A percentile compares a stretch with the other conserved stretches of the same genome.
Conservation (phyloP, 1,140 invertebrate species). For the Nephila pilipes region DNA sequence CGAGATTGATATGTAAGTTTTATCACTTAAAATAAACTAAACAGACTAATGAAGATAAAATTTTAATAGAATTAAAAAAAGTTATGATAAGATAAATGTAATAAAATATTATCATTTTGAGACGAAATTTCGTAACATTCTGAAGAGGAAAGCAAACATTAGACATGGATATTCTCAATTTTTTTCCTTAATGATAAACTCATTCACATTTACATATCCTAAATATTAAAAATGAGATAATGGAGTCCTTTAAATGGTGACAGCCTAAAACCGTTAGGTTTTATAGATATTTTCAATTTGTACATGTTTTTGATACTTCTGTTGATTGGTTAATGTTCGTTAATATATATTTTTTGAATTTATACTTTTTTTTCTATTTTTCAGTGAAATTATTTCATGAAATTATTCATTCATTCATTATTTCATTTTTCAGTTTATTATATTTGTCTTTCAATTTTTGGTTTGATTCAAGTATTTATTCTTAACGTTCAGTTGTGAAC, state of each 20-base stretch:
- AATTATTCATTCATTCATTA: no score
- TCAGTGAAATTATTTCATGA: no score
- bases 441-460: no score
- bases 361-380: no score
- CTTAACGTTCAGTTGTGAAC: no score
- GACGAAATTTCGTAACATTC: not conserved
- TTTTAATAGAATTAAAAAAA: not conserved
- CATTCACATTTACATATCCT: not conserved
- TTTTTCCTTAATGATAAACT: not conserved
- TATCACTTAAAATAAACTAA: not conserved
- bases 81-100: not conserved
- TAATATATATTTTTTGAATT: no score
- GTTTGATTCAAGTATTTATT: no score
- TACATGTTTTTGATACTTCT: no score
- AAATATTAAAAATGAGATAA: not conserved
- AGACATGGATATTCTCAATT: not conserved
- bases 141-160: slow-evolving; percentile 13
- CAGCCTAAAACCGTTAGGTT: not conserved
- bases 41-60: not conserved
- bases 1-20: no score
- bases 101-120: not conserved
- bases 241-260: not conserved
- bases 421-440: no score
- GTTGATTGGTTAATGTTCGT: no score
- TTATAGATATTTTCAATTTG: no score